Base-by-base conservation (phyloP, 2,113 vertebrate species). In the Sphaerodactylus townsendi region DNA sequence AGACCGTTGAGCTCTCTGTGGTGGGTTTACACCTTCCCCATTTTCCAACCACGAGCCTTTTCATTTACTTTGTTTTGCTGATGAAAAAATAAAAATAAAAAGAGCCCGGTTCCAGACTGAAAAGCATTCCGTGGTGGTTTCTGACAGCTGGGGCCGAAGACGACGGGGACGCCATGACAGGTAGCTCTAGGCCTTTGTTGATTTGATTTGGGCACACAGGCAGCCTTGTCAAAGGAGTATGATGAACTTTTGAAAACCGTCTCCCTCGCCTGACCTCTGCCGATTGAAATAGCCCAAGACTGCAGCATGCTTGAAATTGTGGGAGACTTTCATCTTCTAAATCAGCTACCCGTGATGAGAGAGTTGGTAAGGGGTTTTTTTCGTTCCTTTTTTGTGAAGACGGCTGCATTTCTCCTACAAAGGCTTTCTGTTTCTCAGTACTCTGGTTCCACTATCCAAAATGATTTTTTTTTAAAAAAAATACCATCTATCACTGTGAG, bases 231-330 rank as follows among this genome's bases (percentile, higher is more conserved):
- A 90, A 87, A 92, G 59, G 50, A 50, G 56, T 68, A 77, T 35
- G 66, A 91, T 81, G 89, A 81, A 33, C 56, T 87, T 84, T 84
- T 86, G 39, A 72, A 30, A 1, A 48, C 82, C 70, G 85, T 89
- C 56, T 83, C 79, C 10, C 3, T 64, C 85, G 74, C 35, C 74
- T 86, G 86, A 90, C 89, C 90, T 79, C 66, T 62, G 50, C 86
- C 87, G 66, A 78, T 92, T 87, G 88, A 76, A 69, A 41, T 62
- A 69, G 68, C 84, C 76, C 19, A 15, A 48, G 85, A 81, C 79
- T 75, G 81, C 85, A 33, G 11, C 76, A 80, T 83, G 88, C 90
- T 90, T 86, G 92, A 88, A 90, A 92, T 80, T 79, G 71, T 81
- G 62, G 81, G 83, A 85, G 86, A 84, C 81, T 83, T 75, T 79